phyloP scores from a whole-genome alignment of 2,797 vertebrate genomes.

The Brachymystax lenok region DNA sequence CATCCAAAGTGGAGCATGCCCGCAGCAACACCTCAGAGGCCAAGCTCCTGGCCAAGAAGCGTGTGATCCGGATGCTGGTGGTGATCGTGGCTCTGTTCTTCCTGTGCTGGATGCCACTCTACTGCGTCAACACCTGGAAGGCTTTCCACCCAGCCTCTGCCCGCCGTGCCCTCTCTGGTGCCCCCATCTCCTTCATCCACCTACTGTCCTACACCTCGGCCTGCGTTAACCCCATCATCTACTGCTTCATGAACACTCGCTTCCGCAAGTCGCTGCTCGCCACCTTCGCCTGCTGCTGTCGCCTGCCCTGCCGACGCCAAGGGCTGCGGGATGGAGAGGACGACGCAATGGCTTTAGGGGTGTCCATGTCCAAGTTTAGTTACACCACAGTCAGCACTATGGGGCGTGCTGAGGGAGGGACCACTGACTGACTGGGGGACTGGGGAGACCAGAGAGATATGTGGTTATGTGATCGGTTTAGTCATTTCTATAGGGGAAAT shows the following conservation, averaged over 20 bases:
- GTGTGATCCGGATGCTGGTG: constrained; percentile 94
- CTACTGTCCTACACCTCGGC: constrained; percentile 88
- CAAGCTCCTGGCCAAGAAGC: constrained; percentile 90
- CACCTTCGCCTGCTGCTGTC: constrained; percentile 82
- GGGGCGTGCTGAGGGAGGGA: constrained; percentile 74
- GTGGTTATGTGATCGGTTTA: background rate
- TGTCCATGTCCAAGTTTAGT: constrained; percentile 90
- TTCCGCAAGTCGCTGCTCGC: constrained; percentile 87
- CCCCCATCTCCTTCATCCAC: constrained; percentile 95
- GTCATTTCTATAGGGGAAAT: background rate
- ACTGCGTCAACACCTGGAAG: constrained; percentile 91
- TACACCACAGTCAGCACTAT: constrained; percentile 94
- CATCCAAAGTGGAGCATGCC: constrained; percentile 63
- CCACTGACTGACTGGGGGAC: background rate
- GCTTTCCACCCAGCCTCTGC: constrained; percentile 84
- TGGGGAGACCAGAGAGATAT: background rate
- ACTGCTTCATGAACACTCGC: constrained; percentile 98
- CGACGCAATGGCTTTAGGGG: constrained; percentile 77
- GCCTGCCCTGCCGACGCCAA: constrained; percentile 29
- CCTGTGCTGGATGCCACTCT: constrained; percentile 94
- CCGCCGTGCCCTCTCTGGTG: constrained; percentile 80
- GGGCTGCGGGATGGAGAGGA: constrained; percentile 76
- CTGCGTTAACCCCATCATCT: constrained; percentile 93
- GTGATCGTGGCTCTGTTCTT: constrained; percentile 93
- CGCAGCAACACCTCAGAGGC: constrained; percentile 84